Base-by-base conservation (phyloP, 2,888 invertebrate species). In the Perizoma flavofasciatum region DNA sequence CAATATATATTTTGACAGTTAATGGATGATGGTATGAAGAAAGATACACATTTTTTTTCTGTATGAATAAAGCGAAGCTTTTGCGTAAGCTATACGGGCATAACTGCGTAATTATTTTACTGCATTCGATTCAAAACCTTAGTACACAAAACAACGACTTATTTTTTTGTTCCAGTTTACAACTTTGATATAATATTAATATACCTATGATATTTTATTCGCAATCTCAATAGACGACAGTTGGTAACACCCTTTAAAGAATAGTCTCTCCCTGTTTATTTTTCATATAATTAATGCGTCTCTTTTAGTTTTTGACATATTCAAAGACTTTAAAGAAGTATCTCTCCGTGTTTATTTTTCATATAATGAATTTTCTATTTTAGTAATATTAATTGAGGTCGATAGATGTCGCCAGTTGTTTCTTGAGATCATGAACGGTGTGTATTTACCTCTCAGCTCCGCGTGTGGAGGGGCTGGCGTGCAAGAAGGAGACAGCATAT, bases 401-500 rank as follows among this genome's bases (percentile, higher is more conserved):
- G 37, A 37, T 37, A 37, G 37, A 37, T 37, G 7, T 5, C 37
- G 37, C 37, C 37, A 37, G 37, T 4, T 37, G 49, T 47, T 47
- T 49, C 32, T 62, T 51, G 51, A 55, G 44, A 52, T 58, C 45
- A 34, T 22, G 47, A 69, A 72, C 72, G 70, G 61, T 70, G 61
- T 70, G 70, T 88, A 89, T 85, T 92, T 92, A 92, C 92, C 92
- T 92, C 92, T 86, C 78, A 92, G 81, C 74, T 92, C 92, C 89
- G 89, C 83, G 83, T 92, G 92, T 83, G 88, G 92, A 72, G 91
- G 91, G 85, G 90, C 91, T 92, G 81, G 87, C 88, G 90, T 90
- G 89, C 89, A 89, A 92, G 79, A 89, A 89, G 77, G 85, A 89
- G 85, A 90, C 79, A 72, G 83, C 83, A 89, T 83, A 85, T 89